Evolutionary conservation across 2,797 vertebrate genomes (phyloP).

Genomic region (Catharus ustulatus): DNA sequence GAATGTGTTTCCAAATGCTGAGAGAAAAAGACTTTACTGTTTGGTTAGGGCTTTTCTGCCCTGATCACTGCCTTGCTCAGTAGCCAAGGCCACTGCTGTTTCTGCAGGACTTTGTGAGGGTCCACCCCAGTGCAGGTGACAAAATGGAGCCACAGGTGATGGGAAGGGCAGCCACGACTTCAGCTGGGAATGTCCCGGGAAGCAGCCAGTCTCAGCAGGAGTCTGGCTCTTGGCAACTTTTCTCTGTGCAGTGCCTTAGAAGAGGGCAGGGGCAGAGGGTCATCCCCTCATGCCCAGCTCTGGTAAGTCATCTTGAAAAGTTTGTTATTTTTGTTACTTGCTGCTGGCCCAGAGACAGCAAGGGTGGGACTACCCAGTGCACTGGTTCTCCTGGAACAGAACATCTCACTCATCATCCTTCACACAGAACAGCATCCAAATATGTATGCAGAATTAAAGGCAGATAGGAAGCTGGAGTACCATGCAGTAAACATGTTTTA

Average conservation of each 20-base stretch:
- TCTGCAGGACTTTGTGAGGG: not conserved
- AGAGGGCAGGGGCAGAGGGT: not conserved
- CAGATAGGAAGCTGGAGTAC: not conserved
- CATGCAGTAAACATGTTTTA: not conserved
- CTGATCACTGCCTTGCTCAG: not conserved
- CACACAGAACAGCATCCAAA: not conserved
- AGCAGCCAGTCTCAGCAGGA: not conserved
- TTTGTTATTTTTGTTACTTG: not conserved
- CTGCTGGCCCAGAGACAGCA: not conserved
- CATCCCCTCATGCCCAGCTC: not conserved
- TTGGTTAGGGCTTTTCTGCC: not conserved
- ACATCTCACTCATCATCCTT: not conserved
- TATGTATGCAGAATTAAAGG: not conserved
- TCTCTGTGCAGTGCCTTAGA: accelerated
- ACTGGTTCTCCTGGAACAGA: not conserved
- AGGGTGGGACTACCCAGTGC: not conserved
- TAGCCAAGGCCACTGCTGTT: not conserved
- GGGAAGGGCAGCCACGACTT: not conserved
- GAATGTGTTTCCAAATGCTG: not conserved
- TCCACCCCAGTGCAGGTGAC: not conserved
- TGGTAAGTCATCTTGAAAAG: not conserved
- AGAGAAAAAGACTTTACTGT: not conserved
- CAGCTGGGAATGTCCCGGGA: not conserved
- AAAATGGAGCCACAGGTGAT: not conserved
- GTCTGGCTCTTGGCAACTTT: not conserved